Base-by-base conservation (phyloP, 2,113 vertebrate genomes). In the Cyprinodon tularosa region DNA sequence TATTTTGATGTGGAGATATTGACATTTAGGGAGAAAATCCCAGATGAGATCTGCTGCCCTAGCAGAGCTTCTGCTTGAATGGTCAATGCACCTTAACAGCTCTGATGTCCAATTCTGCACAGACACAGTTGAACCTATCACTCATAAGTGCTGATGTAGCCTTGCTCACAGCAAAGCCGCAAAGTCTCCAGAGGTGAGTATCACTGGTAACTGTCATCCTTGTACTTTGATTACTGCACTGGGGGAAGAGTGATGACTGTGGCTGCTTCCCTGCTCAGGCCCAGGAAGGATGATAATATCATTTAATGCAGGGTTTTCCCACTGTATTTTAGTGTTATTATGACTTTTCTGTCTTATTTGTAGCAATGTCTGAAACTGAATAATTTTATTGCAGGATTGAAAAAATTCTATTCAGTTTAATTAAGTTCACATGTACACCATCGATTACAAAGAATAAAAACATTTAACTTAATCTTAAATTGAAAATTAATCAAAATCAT, bases 121-220 rank as follows among this genome's bases (percentile, higher is more conserved):
- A 85, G 67, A 68, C 74, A 77, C 68, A 40, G 76, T 80, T 78
- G 82, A 66, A 69, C 42, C 81, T 87, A 84, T 87, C 91, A 90
- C 60, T 93, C 84, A 85, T 76, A 90, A 91, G 84, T 90, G 90
- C 88, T 90, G 90, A 91, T 86, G 84, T 86, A 76, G 89, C 80
- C 74, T 3, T 2, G 87, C 75, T 79, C 65, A 67, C 45, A 79
- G 82, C 66, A 22, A 37, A 77, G 74, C 74, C 65, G 63, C 72
- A 4, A 9, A 77, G 82, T 88, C 84, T 78, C 85, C 60, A 72
- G 89, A 91, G 88, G n/a, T 84, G 84, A 80, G 84, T 78, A 86
- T 90, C 80, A 69, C 89, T 83, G 81, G 73, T 89, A 82, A 90
- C 89, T 90, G 90, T 90, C 90, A 90, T 69, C 81, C 81, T 50